Conservation (phyloP, 2,113 vertebrate species). For the Acrocephalus kingi region DNA sequence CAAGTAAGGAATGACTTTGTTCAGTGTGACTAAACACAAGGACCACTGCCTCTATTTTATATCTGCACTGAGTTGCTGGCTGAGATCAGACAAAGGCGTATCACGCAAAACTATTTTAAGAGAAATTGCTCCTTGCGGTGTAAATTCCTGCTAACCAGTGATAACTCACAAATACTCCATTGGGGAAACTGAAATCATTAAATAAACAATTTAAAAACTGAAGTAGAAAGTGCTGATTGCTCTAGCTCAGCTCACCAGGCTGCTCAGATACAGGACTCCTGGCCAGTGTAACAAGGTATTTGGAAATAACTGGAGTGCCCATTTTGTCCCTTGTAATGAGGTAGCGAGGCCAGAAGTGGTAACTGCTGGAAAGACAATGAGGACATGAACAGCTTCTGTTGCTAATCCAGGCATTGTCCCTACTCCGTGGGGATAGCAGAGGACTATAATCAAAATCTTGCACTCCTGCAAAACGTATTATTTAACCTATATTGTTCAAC, state of each 20-base stretch:
- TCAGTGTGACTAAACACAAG: not conserved
- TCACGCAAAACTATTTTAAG: not conserved
- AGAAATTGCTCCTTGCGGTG: not conserved
- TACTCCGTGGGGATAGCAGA: not conserved
- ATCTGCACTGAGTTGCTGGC: not conserved
- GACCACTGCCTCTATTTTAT: not conserved
- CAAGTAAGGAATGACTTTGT: not conserved
- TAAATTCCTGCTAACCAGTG: not conserved
- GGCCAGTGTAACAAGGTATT: not conserved
- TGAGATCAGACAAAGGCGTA: not conserved
- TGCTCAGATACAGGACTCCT: not conserved
- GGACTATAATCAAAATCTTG: not conserved
- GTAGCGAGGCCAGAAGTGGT: not conserved
- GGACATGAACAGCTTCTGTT: not conserved
- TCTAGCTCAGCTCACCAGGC: not conserved
- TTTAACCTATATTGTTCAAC: not conserved
- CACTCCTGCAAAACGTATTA: not conserved
- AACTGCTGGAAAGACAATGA: not conserved
- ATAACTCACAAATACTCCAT: not conserved
- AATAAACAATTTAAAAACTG: not conserved
- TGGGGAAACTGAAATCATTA: constrained; percentile 4
- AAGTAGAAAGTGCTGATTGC: not conserved
- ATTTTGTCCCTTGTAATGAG: not conserved
- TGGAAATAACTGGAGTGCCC: not conserved
- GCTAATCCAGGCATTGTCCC: constrained; percentile 13